Evolutionary conservation across 1,140 invertebrate species (phyloP).

Genomic region (Brachionus koreanus): DNA sequence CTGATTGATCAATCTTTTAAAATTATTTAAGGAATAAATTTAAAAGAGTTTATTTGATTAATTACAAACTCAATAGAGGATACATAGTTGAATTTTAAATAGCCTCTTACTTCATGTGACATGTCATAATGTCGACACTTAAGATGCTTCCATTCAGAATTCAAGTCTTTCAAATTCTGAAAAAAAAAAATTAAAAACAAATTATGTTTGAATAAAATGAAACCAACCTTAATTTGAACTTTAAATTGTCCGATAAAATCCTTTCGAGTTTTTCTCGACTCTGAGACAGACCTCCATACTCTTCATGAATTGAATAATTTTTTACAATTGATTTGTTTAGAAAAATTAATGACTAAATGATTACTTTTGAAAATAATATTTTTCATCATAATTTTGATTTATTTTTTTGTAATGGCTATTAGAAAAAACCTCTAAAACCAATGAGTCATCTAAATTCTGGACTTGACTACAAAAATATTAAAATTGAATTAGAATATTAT

Average conservation of each 20-base stretch:
- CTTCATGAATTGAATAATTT: not conserved
- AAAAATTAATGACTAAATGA: too few relatives aligned
- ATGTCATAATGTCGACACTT: not conserved
- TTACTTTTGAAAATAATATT: not conserved
- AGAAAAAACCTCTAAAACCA: not conserved
- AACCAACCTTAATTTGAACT: not conserved
- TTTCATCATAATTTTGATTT: not conserved
- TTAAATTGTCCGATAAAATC: constrained; percentile 11
- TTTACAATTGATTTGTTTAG: too few relatives aligned
- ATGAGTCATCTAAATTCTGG: not conserved
- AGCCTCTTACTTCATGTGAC: not conserved
- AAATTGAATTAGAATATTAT: not conserved
- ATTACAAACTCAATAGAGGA: not conserved
- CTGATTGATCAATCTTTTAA: not conserved
- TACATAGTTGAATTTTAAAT: not conserved
- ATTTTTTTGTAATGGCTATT: not conserved
- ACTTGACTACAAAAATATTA: not conserved
- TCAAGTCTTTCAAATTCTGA: not conserved
- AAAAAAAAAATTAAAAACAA: not conserved
- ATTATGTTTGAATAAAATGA: not conserved
- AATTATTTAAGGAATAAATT: not conserved
- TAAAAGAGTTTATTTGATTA: not conserved
- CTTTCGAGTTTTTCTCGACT: not conserved
- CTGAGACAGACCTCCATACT: not conserved
- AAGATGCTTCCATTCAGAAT: not conserved